Percentiles rank a stretch among this genome's conserved stretches.
Conservation (phyloP, 1,140 invertebrate genomes). For the Prorops nasuta region DNA sequence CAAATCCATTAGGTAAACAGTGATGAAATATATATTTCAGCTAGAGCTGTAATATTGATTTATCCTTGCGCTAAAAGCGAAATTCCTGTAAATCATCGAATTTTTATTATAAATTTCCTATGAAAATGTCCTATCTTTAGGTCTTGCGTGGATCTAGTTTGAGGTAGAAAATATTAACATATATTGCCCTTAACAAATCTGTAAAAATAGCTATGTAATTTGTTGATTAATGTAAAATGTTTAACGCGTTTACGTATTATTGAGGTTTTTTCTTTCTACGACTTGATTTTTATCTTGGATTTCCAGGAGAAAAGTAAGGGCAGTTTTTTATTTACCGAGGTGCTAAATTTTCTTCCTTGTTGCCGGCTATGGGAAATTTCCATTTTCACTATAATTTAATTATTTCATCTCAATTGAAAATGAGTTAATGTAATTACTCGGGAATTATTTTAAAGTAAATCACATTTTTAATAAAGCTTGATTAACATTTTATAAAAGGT, state of each 20-base stretch:
- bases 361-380: conserved; percentile 18
- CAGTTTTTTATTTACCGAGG: conserved; percentile 42
- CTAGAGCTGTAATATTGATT: conserved; percentile 7
- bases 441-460: too few species aligned
- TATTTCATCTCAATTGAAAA: too few species aligned
- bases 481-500: too few species aligned
- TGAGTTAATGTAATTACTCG: too few species aligned
- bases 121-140: conserved; percentile 45
- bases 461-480: too few species aligned
- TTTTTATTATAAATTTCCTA: conserved; percentile 31
- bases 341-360: conserved; percentile 41
- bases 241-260: too few species aligned
- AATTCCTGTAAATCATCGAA: conserved; percentile 16
- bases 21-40: conserved; percentile 5
- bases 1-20: conserved; percentile 50
- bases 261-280: conserved; percentile 15
- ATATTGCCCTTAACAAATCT: conserved; percentile 25
- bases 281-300: conserved; percentile 36
- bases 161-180: conserved; percentile 45
- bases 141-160: conserved; percentile 50
- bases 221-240: too few species aligned
- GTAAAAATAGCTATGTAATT: conserved; percentile 19
- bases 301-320: conserved; percentile 44
- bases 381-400: too few species aligned
- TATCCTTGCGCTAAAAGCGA: conserved; percentile 14